Base-by-base conservation (phyloP, 2,113 vertebrate species). In the Sarotherodon lohbergeri region DNA sequence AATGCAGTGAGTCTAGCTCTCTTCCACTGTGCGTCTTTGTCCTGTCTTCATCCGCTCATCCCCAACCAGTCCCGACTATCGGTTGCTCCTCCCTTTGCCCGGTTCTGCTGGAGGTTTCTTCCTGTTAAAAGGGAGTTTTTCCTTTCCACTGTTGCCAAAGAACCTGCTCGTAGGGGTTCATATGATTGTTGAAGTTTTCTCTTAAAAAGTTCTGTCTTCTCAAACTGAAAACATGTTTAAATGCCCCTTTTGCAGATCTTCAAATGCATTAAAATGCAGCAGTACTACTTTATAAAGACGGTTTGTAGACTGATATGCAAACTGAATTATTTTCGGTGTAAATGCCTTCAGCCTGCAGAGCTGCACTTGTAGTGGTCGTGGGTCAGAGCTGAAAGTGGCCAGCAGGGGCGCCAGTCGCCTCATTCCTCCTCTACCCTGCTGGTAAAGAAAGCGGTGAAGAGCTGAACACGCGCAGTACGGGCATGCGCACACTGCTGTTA, bases 401-500 rank as follows among this genome's bases (percentile, higher is more conserved):
- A 68, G 57, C 22, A 19, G 81, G 54, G 86, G 71, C 81, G 71
- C 57, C 5, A 4, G 13, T n/a, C 9, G 4, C 7, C 36, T 22
- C 8, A 6, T 9, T 56, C 34, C 19, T 14, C 41, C 17, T 54
- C 32, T 39, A 9, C 5, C 4, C 34, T 66, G 32, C 56, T 16
- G 6, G 12, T 22, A 9, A 32, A 79, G 43, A 27, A 79, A 83
- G 32, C 34, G 41, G 10, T 34, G 78, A 86, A 66, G 11, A 5
- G 0, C 5, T 6, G 56, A 54, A 9, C 61, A 5, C 16, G 43
- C 80, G 80, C 24, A 2, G 3, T 24, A 0, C 27, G 86, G 16
- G 92, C 93, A 89, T 92, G 94, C 89, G 88, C 90, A n/a, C 2
- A 39, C 17, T 5, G 4, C 2, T 2, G 24, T 46, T 76, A 24